Evolutionary conservation across 2,797 vertebrate genomes (phyloP).

Genomic region (Cynopterus sphinx): DNA sequence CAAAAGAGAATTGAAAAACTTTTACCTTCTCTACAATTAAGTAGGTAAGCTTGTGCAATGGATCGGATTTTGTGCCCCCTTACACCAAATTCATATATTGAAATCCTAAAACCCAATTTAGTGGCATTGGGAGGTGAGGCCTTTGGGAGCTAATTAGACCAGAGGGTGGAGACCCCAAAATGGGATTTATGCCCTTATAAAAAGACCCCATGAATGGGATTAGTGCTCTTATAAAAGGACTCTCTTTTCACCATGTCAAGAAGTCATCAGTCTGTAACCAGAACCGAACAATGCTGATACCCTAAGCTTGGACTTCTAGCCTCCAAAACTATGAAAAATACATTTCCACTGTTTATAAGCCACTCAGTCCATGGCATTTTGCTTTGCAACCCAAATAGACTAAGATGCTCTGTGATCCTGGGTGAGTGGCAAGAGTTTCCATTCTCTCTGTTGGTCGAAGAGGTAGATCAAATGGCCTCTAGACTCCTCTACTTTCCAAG

Average conservation of each 20-base stretch:
- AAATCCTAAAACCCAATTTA: not conserved
- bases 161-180: not conserved
- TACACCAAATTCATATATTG: not conserved
- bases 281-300: not conserved
- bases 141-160: not conserved
- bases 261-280: not conserved
- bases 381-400: not conserved
- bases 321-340: not conserved
- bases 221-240: not conserved
- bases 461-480: not conserved
- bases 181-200: not conserved
- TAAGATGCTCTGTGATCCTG: not conserved
- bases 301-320: not conserved
- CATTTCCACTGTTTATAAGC: not conserved
- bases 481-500: not conserved
- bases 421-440: not conserved
- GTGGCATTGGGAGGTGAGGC: not conserved
- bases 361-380: not conserved
- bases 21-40: not conserved
- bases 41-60: not conserved
- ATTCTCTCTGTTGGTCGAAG: not conserved
- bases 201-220: not conserved
- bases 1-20: not conserved
- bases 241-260: not conserved
- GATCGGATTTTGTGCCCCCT: not conserved